Conservation (phyloP, 1,140 invertebrate genomes). For the Ruditapes philippinarum region DNA sequence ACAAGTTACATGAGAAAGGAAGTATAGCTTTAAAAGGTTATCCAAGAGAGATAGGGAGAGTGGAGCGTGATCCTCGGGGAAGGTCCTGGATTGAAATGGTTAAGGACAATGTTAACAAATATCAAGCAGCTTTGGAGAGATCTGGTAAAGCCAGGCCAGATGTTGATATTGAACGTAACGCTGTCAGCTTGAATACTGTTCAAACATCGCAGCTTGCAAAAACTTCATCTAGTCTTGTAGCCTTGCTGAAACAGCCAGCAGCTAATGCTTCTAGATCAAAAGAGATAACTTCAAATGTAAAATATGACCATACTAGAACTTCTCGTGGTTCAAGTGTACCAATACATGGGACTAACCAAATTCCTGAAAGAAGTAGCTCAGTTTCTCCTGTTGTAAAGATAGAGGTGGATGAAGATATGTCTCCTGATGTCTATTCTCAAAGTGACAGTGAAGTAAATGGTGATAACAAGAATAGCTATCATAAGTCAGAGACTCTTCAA, state of each 20-base stretch:
- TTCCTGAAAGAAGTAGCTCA: constrained; percentile 9
- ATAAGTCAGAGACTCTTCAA: background rate
- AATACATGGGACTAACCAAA: background rate
- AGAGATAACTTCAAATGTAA: background rate
- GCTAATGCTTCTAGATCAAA: background rate
- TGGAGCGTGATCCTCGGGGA: background rate
- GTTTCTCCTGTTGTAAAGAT: constrained; percentile 46
- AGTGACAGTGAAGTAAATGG: constrained; percentile 4
- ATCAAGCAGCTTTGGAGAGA: constrained; percentile 46
- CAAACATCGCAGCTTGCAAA: background rate
- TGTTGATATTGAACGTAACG: background rate
- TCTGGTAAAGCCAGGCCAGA: background rate
- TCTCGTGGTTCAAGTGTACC: constrained; percentile 16
- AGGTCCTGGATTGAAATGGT: constrained; percentile 55
- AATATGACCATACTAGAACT: background rate
- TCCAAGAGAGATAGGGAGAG: background rate
- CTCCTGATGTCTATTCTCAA: background rate
- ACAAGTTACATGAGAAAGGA: constrained; percentile 9
- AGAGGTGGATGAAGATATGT: constrained; percentile 52
- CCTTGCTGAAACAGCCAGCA: constrained; percentile 6
- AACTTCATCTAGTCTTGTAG: background rate
- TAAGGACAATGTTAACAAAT: constrained; percentile 59
- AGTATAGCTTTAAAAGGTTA: background rate
- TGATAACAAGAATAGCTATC: background rate
- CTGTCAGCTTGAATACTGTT: background rate